Percentiles rank a stretch among this genome's conserved stretches.
These are phyloP conservation scores for Telmatochromis brachygnathus DNA, from an alignment of 2,113 vertebrate species.

Conservation along the genomic window DNA sequence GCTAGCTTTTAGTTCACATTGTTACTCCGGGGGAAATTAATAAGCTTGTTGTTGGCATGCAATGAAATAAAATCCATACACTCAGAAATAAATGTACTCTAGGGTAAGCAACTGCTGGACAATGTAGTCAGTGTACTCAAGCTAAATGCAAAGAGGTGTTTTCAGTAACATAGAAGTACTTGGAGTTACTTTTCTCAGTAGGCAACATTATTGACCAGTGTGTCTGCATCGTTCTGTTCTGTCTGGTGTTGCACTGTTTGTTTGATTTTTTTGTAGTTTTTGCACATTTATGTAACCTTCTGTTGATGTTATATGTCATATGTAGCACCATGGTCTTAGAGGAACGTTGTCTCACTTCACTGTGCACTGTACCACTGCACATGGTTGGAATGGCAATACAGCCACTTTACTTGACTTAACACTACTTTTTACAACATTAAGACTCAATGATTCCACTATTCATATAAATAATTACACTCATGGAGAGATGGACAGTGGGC, in stretches of 20 bases:
- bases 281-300: neutral
- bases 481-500: neutral
- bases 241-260: neutral
- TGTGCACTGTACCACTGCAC: neutral
- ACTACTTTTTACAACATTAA: neutral
- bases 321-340: neutral
- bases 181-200: neutral
- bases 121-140: neutral
- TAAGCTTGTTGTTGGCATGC: neutral
- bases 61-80: neutral
- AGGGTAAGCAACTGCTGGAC: neutral
- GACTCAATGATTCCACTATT: neutral
- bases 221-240: neutral
- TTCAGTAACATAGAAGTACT: neutral
- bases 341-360: neutral
- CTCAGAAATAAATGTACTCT: neutral
- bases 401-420: neutral
- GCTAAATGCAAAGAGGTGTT: neutral
- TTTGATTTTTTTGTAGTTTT: neutral
- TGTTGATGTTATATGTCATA: neutral
- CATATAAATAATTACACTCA: neutral
- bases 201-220: neutral
- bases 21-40: neutral
- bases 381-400: neutral
- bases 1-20: neutral